Conservation (phyloP, 2,113 vertebrate species). For the Morone chrysops region DNA sequence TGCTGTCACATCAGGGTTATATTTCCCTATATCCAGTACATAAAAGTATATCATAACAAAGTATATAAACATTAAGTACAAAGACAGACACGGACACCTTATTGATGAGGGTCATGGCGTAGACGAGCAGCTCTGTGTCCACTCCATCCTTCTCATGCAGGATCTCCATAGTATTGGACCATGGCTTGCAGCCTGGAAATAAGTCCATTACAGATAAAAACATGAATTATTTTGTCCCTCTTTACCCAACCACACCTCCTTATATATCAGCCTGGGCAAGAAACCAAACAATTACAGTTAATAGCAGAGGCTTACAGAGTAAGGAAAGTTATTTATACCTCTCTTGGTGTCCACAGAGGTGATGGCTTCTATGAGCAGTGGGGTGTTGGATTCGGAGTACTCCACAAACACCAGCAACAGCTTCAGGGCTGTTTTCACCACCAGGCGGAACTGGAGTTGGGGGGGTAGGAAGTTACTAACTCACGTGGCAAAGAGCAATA, state of each 20-base stretch:
- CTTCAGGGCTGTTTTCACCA: conserved; percentile 95
- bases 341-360: conserved; percentile 87
- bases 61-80: neutral
- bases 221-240: neutral
- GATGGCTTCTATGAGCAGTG: conserved; percentile 89
- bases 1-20: neutral
- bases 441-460: conserved; percentile 89
- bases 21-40: neutral
- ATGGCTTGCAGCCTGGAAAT: conserved; percentile 85
- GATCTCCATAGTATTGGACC: conserved; percentile 95
- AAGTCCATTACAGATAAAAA: neutral
- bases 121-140: conserved; percentile 94
- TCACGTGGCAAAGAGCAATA: neutral
- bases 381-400: conserved; percentile 91
- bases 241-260: neutral
- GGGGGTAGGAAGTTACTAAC: conserved; percentile 8
- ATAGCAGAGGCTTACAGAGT: neutral
- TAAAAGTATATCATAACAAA: neutral
- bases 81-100: conserved; percentile 84
- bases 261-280: neutral
- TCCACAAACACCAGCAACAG: conserved; percentile 96
- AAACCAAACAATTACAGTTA: neutral
- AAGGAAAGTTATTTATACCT: conserved; percentile 80
- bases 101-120: conserved; percentile 94
- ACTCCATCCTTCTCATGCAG: conserved; percentile 95